Percentiles rank a stretch among this genome's conserved stretches.
These are phyloP conservation scores for Anthopleura xanthogrammica DNA, from an alignment of 92 coral and sea anemone genomes.

Conservation along the genomic window DNA sequence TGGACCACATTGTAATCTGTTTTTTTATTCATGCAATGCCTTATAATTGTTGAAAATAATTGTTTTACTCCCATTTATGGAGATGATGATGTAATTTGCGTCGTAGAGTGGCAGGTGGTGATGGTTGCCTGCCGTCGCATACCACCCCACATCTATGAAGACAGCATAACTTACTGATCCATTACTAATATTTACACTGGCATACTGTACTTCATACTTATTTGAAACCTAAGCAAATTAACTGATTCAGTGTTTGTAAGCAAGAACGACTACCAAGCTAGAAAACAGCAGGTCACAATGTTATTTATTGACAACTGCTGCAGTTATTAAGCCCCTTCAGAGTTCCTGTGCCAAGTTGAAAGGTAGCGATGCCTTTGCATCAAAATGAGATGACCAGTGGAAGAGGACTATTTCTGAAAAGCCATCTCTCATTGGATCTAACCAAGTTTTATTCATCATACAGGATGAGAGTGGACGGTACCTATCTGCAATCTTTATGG, in stretches of 20 bases:
- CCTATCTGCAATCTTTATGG: conserved; percentile 92
- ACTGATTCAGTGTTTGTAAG: too few species aligned
- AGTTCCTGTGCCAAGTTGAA: too few species aligned
- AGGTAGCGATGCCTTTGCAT: too few species aligned
- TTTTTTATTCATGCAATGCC: too few species aligned
- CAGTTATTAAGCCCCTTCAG: too few species aligned
- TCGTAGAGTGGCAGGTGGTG: conserved; percentile 46
- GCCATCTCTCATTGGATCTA: neutral
- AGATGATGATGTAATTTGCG: conserved; percentile 62
- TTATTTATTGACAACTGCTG: too few species aligned
- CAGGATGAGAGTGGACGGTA: conserved; percentile 95
- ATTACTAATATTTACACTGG: neutral
- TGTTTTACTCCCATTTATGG: neutral
- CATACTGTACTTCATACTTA: too few species aligned
- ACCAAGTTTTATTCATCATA: neutral
- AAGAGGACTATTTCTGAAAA: neutral
- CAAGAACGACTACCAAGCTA: too few species aligned
- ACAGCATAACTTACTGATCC: conserved; percentile 46
- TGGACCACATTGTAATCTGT: too few species aligned
- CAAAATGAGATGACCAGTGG: too few species aligned
- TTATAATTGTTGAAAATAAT: too few species aligned
- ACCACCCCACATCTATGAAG: conserved; percentile 50
- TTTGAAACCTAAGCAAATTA: neutral
- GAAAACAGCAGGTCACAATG: too few species aligned
- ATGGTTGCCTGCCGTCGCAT: conserved; percentile 56